Percentiles rank a stretch among this genome's conserved stretches.
phyloP scores from a whole-genome alignment of 1,140 invertebrate species.

The Rhagoletis zephyria region DNA sequence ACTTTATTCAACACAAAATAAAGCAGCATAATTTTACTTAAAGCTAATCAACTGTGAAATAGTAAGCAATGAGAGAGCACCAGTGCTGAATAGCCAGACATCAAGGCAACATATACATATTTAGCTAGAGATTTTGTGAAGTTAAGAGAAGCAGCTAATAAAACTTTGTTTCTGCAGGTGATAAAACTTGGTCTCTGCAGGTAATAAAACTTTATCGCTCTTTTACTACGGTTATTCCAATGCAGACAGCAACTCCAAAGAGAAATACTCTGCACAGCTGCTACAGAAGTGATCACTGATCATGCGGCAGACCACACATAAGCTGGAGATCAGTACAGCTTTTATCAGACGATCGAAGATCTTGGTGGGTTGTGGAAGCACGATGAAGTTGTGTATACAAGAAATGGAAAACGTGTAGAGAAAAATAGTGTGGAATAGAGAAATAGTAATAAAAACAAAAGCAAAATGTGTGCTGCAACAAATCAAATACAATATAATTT shows the following conservation, averaged over 20 bases:
- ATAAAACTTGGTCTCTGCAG: too few species aligned
- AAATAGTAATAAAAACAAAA: constrained; percentile 39
- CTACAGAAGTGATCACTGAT: too few species aligned
- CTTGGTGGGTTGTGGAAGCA: background rate
- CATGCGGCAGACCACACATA: background rate
- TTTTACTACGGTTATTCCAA: too few species aligned
- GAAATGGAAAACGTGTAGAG: background rate
- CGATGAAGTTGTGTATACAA: constrained; percentile 31
- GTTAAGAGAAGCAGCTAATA: too few species aligned
- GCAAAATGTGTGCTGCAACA: background rate
- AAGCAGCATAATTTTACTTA: background rate
- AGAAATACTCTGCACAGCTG: too few species aligned
- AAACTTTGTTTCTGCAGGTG: too few species aligned
- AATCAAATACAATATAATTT: constrained; percentile 28
- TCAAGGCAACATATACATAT: background rate
- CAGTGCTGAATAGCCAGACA: background rate
- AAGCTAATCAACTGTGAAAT: background rate
- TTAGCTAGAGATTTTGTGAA: background rate
- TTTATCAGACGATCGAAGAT: constrained; percentile 13
- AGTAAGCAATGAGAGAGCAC: background rate
- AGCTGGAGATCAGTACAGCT: background rate
- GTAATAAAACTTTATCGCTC: too few species aligned
- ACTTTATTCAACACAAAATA: background rate
- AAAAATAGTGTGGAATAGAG: background rate
- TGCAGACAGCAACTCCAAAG: too few species aligned